phyloP scores from a whole-genome alignment of 2,888 invertebrate species.

The Baronia brevicornis region DNA sequence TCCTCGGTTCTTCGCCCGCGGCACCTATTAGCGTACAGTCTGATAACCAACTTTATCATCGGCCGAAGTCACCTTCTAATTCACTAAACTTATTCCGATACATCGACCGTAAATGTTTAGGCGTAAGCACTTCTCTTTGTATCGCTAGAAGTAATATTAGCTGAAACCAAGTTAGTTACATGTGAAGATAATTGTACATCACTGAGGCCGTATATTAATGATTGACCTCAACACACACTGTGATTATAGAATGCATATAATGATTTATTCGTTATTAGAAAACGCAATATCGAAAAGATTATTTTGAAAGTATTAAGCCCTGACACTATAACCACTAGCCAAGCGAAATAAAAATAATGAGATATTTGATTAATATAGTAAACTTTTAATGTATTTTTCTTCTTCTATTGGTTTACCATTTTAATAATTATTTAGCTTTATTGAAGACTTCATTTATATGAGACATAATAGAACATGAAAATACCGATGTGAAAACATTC shows the following conservation, averaged over 20 bases:
- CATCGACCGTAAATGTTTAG: constrained; percentile 48
- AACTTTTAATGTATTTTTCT: too few species aligned
- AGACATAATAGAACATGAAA: too few species aligned
- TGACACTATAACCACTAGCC: background rate
- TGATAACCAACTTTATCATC: constrained; percentile 8
- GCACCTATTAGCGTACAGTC: constrained; percentile 19
- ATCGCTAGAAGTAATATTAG: constrained; percentile 3
- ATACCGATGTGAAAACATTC: too few species aligned
- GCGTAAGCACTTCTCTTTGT: constrained; percentile 5
- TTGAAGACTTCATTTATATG: too few species aligned
- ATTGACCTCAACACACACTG: constrained; percentile 43
- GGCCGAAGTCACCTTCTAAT: constrained; percentile 4
- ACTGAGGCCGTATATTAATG: constrained; percentile 42
- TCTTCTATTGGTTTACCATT: too few species aligned
- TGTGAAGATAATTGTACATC: constrained; percentile 54
- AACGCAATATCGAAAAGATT: constrained; percentile 3
- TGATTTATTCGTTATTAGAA: constrained; percentile 57
- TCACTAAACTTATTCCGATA: constrained; percentile 39
- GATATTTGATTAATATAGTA: too few species aligned
- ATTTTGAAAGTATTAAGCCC: background rate
- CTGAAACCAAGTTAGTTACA: constrained; percentile 36
- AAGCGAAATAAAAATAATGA: too few species aligned
- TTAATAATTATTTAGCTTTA: too few species aligned
- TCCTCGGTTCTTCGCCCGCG: constrained; percentile 15
- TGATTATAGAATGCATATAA: constrained; percentile 50